Evolutionary conservation across 2,113 vertebrate genomes (phyloP), one percentile per base, ranked within the genome.

Genomic region (Cryptotis parvus): DNA sequence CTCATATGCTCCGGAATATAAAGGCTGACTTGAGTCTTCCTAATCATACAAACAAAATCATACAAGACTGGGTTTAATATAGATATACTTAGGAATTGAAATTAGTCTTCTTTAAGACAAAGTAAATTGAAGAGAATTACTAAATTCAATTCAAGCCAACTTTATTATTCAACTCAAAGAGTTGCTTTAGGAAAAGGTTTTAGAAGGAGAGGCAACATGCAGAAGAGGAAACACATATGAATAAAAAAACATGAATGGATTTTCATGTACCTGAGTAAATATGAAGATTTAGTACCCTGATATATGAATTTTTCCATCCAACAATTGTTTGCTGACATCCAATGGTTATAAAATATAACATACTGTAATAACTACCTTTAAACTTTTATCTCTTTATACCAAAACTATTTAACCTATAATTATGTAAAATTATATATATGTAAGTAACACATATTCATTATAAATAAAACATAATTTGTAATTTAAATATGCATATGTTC

Each of bases 301-400:
- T 8, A 43, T 80, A 31, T 27, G 37, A 31, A 65, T 80, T 33
- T 87, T 92, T 76, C 69, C 31, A 80, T 68, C 94, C 49, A 78
- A 78, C 41, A 91, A 78, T 12, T 89, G 27, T 81, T 87, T 78
- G 66, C 82, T 89, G 89, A 85, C 33, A 94, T 84, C 65, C 69
- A 39, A n/a, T 74, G 75, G 37, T n/a, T 82, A 87, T 61, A 83
- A 84, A 87, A 37, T n/a, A 72, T 24, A 9, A 35, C 24, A 14
- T 75, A 20, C 55, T 43, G 7, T 6, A 89, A 75, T 14, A 66
- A 14, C n/a, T 80, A 41, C 69, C 55, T 68, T 89, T 3, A 77
- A 87, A 73, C 6, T 2, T 79, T 58, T 52, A 45, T 68, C 24
- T 61, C 24, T 45, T 22, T 2, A 52, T 37, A 0, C 9, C 7